Evolutionary conservation across 2,113 vertebrate genomes (phyloP), one percentile per base, ranked within the genome.

Genomic region (Grammomys surdaster): DNA sequence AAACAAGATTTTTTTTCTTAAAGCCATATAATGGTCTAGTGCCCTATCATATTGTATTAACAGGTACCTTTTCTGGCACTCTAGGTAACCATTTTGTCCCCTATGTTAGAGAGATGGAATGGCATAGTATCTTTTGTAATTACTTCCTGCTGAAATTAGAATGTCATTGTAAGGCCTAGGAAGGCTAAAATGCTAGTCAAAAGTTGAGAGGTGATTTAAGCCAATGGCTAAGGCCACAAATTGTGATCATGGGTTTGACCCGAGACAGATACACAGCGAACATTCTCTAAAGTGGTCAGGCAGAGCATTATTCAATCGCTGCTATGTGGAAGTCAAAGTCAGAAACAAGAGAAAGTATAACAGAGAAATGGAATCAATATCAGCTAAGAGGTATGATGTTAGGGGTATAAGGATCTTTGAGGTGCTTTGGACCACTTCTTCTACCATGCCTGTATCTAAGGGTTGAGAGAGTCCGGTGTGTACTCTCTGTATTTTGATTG

Each of bases 61-160:
- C 36, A n/a, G 36, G 36, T 40, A n/a, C 17, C 70, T 70, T 70
- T 70, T 70, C 36, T n/a, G 36, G 26, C 67, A 31, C 7, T 33
- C 28, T 69, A 33, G 3, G 31, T 69, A 13, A 12, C 67, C 28
- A 69, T 33, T 33, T 69, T 69, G 67, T 69, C 5, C 12, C 28
- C 31, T 33, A 13, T n/a, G 70, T n/a, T 0, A 72, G 5, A 8
- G 36, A 72, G 36, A 7, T n/a, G 36, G 4, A 0, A 3, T n/a
- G 36, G 22, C 33, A 16, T 72, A 72, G 7, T 72, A 2, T 72
- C 17, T 72, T 72, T 36, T 40, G 70, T 20, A n/a, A 9, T 17
- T 40, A 72, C 7, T 72, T 72, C 31, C 36, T 40, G 7, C 14
- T n/a, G 70, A 72, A 72, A n/a, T 72, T 72, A 72, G 33, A 19